Conservation (phyloP, 2,888 invertebrate genomes). For the Eristalis pertinax region DNA sequence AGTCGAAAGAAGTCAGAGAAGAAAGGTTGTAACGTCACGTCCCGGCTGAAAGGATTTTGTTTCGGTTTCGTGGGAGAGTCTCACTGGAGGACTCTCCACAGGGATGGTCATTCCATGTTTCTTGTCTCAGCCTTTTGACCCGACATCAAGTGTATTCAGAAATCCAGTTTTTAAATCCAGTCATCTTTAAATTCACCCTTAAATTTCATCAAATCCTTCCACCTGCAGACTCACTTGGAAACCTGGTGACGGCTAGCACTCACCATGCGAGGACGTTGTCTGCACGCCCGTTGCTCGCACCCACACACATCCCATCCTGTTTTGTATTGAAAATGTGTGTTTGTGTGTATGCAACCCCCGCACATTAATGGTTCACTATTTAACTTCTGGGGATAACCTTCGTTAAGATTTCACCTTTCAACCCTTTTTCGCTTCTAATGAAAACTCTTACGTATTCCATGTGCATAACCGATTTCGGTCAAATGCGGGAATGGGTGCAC, state of each 20-base stretch:
- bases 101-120: no score
- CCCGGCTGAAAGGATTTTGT: neutral
- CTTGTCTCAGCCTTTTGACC: no score
- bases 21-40: neutral
- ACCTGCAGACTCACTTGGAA: neutral
- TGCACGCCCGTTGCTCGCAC: neutral
- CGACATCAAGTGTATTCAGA: no score
- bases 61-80: neutral
- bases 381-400: constrained; percentile 70
- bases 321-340: constrained; percentile 28
- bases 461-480: constrained; percentile 69
- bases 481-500: constrained; percentile 46
- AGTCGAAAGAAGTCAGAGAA: neutral
- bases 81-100: no score
- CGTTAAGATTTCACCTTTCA: constrained; percentile 71
- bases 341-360: constrained; percentile 30
- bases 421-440: constrained; percentile 69
- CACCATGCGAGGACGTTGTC: constrained; percentile 29
- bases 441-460: constrained; percentile 64
- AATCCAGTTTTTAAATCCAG: neutral
- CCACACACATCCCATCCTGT: neutral
- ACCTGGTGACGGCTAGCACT: constrained; percentile 43
- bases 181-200: neutral
- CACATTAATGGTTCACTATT: constrained; percentile 68
- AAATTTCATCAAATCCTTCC: neutral